Conservation (phyloP, 92 coral and sea anemone species). For the Parazoanthus swiftii region DNA sequence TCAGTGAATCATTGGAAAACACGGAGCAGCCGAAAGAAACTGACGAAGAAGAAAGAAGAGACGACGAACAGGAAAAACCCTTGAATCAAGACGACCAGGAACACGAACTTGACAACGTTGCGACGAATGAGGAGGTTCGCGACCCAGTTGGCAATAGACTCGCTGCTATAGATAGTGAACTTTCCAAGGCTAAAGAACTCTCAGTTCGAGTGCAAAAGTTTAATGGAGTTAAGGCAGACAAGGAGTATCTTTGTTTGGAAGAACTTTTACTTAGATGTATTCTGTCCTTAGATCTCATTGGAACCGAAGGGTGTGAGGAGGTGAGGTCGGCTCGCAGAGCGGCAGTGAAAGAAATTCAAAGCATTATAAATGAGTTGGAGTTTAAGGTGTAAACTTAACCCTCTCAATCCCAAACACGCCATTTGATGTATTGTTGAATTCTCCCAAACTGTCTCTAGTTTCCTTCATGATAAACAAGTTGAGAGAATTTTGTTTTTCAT, state of each 20-base stretch:
- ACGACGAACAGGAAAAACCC: background rate
- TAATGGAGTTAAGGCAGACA: slow-evolving; percentile 41
- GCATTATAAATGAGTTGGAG: slow-evolving; percentile 47
- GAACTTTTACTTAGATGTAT: slow-evolving; percentile 56
- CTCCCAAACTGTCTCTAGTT: no score
- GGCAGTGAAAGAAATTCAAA: slow-evolving; percentile 58
- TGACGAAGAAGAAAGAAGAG: background rate
- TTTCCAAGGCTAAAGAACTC: slow-evolving; percentile 48
- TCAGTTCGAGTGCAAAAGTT: slow-evolving; percentile 42
- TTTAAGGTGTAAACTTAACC: background rate
- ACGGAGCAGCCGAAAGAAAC: background rate
- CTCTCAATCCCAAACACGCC: no score
- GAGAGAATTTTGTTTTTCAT: no score
- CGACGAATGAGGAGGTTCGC: background rate
- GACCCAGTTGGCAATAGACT: slow-evolving; percentile 23
- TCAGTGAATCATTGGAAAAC: background rate
- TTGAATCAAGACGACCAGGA: background rate
- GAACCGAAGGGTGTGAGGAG: slow-evolving; percentile 42
- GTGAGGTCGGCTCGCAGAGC: slow-evolving; percentile 49
- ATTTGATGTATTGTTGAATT: no score
- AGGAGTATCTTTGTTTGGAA: slow-evolving; percentile 54
- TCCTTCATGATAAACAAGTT: no score
- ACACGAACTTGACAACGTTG: background rate
- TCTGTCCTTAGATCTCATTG: slow-evolving; percentile 49
- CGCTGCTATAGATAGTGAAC: slow-evolving; percentile 37